phyloP scores from a whole-genome alignment of 2,113 vertebrate genomes.

The Cariama cristata region DNA sequence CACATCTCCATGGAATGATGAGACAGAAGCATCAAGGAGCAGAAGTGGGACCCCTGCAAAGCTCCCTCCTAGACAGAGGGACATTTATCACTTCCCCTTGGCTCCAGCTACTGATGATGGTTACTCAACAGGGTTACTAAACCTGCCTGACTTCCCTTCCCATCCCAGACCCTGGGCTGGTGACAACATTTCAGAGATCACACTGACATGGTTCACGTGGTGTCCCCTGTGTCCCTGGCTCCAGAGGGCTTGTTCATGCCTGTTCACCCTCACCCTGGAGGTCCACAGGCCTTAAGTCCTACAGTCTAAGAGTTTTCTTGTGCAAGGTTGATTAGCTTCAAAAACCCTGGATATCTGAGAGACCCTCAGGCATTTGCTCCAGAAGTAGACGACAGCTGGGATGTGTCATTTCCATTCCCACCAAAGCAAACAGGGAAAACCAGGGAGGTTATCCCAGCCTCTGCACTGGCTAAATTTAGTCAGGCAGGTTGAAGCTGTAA shows the following conservation, averaged over 20 bases:
- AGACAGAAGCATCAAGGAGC: neutral
- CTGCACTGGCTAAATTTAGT: neutral
- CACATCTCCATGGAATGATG: neutral
- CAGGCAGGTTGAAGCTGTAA: neutral
- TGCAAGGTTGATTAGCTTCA: neutral
- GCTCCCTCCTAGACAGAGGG: neutral
- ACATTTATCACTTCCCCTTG: neutral
- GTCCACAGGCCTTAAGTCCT: neutral
- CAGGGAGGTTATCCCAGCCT: neutral
- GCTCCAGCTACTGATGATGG: neutral
- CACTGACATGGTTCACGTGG: neutral
- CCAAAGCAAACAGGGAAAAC: neutral
- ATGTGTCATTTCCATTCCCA: neutral
- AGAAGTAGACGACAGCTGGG: neutral
- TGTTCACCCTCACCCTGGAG: neutral
- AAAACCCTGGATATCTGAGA: neutral
- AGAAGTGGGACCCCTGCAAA: neutral
- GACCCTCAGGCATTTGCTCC: neutral
- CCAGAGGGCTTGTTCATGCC: neutral
- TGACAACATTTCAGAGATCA: neutral
- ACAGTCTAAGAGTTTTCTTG: neutral
- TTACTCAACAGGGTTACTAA: neutral
- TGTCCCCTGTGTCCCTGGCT: neutral
- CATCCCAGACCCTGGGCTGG: neutral
- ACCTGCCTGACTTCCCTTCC: neutral